Conservation (phyloP, 2,888 invertebrate genomes). For the Diaprepes abbreviatus region DNA sequence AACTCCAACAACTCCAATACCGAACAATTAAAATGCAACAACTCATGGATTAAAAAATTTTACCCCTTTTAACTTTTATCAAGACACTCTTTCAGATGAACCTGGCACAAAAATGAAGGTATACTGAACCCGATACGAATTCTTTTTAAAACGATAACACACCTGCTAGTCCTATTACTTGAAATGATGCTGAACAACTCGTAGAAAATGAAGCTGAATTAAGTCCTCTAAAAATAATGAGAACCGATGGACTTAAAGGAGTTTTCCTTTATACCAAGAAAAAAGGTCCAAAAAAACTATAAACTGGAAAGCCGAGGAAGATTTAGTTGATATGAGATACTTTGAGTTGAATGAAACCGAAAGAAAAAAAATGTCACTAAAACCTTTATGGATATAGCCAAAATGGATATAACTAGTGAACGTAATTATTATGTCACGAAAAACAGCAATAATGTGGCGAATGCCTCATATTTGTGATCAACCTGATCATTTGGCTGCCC, state of each 20-base stretch:
- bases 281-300: slow-evolving; percentile 81
- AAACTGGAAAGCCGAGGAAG: slow-evolving; percentile 84
- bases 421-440: slow-evolving; percentile 85
- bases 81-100: slow-evolving; percentile 80
- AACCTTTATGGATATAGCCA: slow-evolving; percentile 92
- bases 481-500: slow-evolving; percentile 75
- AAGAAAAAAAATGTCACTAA: slow-evolving; percentile 94
- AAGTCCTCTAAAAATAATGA: slow-evolving; percentile 41
- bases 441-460: slow-evolving; percentile 83
- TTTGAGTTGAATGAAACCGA: slow-evolving; percentile 97
- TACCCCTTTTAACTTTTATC: slow-evolving; percentile 85
- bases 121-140: slow-evolving; percentile 61
- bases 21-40: slow-evolving; percentile 55
- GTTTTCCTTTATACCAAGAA: slow-evolving; percentile 81
- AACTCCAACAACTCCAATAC: slow-evolving; percentile 60
- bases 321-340: slow-evolving; percentile 86
- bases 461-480: slow-evolving; percentile 79
- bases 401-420: slow-evolving; percentile 89
- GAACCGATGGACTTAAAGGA: slow-evolving; percentile 74
- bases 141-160: slow-evolving; percentile 46
- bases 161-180: slow-evolving; percentile 50
- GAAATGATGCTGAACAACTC: slow-evolving; percentile 66
- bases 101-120: slow-evolving; percentile 57
- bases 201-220: slow-evolving; percentile 48
- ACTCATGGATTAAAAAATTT: slow-evolving; percentile 67